Evolutionary conservation across 2,113 vertebrate species (phyloP), one percentile per base, ranked within the genome.

Genomic region (Limnothrissa miodon): DNA sequence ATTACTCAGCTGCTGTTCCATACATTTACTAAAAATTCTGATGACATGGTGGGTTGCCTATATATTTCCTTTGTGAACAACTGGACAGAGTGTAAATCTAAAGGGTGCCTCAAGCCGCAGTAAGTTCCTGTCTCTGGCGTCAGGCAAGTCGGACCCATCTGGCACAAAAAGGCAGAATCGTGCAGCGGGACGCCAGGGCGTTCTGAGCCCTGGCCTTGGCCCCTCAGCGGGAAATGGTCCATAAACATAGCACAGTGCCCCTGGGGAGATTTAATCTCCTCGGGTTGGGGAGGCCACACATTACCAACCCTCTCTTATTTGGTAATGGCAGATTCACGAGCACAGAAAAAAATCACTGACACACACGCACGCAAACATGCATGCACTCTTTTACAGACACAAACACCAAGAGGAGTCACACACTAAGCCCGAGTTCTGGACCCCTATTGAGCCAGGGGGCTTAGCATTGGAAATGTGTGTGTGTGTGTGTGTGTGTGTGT

Each of bases 201-300:
- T 33, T 84, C 36, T 33, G 80, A 66, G n/a, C 59, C 19, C 10
- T 74, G 74, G 79, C 80, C 46, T 78, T 80, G 59, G 78, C 82
- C 81, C 78, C n/a, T 74, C 78, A 74, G 70, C 70, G 74, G 42
- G 83, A 51, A 33, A 33, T 39, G 66, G 78, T 80, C 83, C 81
- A 85, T 81, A 79, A 84, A 85, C 70, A 80, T 44, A 39, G 80
- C 33, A 42, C 48, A 81, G 78, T 39, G 8, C 70, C 79, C 70
- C 39, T 29, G 46, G 51, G 45, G 82, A 83, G 51, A 78, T 81
- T 74, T 74, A 39, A 74, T 74, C 66, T 74, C 33, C 33, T 33
- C 15, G 66, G 66, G 66, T 33, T 5, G 25, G 29, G 66, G 66
- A 74, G 66, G 25, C 29, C 66, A 74, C 66, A 74, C 66, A 74